Evolutionary conservation across 2,113 vertebrate genomes (phyloP).

Genomic region (Calidris pugnax): DNA sequence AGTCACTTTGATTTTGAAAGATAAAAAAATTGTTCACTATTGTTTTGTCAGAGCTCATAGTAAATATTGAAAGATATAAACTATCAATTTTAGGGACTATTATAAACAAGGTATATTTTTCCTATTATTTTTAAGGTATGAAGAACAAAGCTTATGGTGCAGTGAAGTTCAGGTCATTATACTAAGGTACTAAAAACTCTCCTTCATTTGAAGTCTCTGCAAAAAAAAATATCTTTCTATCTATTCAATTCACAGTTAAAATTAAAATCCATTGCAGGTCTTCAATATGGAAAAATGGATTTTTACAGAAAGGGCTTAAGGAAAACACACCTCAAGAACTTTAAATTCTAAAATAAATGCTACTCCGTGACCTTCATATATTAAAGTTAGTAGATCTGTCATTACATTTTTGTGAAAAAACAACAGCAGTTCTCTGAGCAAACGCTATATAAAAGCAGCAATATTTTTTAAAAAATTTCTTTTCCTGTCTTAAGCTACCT

Average conservation of each 20-base stretch:
- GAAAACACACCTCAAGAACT: neutral
- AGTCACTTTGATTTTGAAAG: neutral
- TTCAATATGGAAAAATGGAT: neutral
- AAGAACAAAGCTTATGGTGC: neutral
- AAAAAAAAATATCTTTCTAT: neutral
- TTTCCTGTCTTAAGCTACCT: neutral
- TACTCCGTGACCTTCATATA: neutral
- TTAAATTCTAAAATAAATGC: constrained; percentile 18
- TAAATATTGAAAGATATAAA: neutral
- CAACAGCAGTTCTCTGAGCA: neutral
- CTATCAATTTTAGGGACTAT: neutral
- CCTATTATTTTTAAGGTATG: neutral
- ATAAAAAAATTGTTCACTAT: neutral
- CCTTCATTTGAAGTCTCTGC: neutral
- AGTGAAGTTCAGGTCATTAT: neutral
- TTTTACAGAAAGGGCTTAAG: neutral
- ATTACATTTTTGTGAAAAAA: neutral
- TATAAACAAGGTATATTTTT: neutral
- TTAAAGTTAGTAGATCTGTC: neutral
- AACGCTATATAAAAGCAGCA: neutral
- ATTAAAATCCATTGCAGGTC: neutral
- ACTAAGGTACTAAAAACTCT: neutral
- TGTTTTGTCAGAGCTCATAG: neutral
- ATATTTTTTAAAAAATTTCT: neutral
- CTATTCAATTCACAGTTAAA: neutral